A percentile compares a stretch with the other conserved stretches of the same genome.
Evolutionary conservation across 2,113 vertebrate genomes (phyloP).

Genomic region (Aegypius monachus): DNA sequence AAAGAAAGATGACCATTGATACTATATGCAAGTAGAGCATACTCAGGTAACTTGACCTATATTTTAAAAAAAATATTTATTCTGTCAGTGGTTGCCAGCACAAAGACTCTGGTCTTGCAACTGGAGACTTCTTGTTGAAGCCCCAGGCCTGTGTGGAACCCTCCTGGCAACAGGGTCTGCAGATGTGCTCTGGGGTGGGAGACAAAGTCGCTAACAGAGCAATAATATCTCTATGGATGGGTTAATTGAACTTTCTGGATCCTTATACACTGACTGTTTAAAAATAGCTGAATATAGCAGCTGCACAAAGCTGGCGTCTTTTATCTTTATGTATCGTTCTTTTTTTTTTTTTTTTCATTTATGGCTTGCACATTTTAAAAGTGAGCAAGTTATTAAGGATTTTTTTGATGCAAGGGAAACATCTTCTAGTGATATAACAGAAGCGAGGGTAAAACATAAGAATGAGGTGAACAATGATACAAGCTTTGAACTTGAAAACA

Average conservation of each 20-base stretch:
- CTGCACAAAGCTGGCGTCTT: neutral
- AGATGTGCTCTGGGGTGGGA: neutral
- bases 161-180: neutral
- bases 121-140: neutral
- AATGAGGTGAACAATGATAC: neutral
- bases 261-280: neutral
- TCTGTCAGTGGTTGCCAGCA: neutral
- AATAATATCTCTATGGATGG: neutral
- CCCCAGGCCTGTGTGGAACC: neutral
- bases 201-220: neutral
- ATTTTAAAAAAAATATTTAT: slow-evolving; percentile 17
- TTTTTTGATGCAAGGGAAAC: neutral
- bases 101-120: slow-evolving; percentile 1
- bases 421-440: neutral
- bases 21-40: slow-evolving; percentile 30
- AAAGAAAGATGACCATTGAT: slow-evolving; percentile 57
- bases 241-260: slow-evolving; percentile 33
- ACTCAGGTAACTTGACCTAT: slow-evolving; percentile 39
- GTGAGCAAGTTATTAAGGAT: neutral
- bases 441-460: neutral
- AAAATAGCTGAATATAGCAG: slow-evolving; percentile 22
- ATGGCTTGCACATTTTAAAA: neutral
- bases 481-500: slow-evolving; percentile 42
- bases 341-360: neutral
- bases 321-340: neutral